Conservation (phyloP, 1,140 invertebrate species). For the Fopius arisanus region DNA sequence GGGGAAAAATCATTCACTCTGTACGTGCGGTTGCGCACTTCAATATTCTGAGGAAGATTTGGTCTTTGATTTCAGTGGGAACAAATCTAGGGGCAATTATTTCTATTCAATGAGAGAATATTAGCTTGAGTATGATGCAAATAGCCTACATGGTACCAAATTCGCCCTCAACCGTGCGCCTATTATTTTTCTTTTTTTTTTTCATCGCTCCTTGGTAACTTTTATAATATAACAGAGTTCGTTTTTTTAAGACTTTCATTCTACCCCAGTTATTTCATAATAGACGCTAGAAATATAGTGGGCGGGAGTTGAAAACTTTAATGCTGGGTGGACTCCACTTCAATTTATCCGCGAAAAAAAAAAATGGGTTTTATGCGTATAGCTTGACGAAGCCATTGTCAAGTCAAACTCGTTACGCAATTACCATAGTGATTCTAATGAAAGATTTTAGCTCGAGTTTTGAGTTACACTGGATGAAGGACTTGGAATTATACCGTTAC, state of each 20-base stretch:
- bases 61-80: not conserved
- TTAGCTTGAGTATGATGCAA: too few species aligned
- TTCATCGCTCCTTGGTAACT: not conserved
- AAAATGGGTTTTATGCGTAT: constrained; percentile 2
- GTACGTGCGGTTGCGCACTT: not conserved
- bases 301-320: constrained; percentile 15
- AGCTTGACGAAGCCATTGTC: constrained; percentile 3
- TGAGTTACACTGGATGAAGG: not conserved
- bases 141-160: too few species aligned
- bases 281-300: not conserved
- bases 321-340: not conserved
- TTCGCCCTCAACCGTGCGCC: not conserved
- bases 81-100: not conserved
- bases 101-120: not conserved
- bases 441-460: not conserved
- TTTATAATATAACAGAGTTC: not conserved
- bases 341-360: constrained; percentile 18
- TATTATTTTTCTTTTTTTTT: not conserved
- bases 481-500: not conserved
- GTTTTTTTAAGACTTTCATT: not conserved
- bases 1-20: not conserved
- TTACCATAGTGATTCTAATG: not conserved
- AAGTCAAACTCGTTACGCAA: not conserved
- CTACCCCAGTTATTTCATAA: constrained; percentile 18
- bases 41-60: not conserved